A percentile compares a stretch with the other conserved stretches of the same genome.
These are phyloP conservation scores for Epistrophe grossulariae DNA, from an alignment of 2,888 invertebrate species.

Conservation along the genomic window DNA sequence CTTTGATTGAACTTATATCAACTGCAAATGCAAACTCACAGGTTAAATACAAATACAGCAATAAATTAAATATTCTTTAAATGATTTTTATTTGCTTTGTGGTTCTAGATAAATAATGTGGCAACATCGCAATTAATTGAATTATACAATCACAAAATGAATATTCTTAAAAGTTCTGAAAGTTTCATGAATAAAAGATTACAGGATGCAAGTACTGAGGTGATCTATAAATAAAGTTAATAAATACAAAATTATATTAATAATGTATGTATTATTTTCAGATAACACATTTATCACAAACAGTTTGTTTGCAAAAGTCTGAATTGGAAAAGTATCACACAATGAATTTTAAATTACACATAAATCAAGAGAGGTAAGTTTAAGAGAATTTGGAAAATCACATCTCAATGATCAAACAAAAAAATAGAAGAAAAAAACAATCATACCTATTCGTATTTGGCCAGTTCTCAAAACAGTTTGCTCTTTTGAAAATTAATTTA, in stretches of 20 bases:
- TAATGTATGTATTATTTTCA: conserved; percentile 58
- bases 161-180: conserved; percentile 79
- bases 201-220: conserved; percentile 80
- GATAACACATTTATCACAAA: conserved; percentile 80
- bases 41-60: conserved; percentile 7
- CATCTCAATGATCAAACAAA: neutral
- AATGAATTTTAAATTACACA: conserved; percentile 82
- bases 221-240: conserved; percentile 28
- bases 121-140: conserved; percentile 83
- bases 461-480: too few relatives aligned
- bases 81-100: neutral
- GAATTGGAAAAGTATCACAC: conserved; percentile 81
- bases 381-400: neutral
- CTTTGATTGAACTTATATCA: conserved; percentile 79
- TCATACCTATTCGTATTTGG: too few relatives aligned
- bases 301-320: conserved; percentile 80
- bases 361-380: conserved; percentile 81
- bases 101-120: conserved; percentile 78
- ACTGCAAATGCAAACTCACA: conserved; percentile 80
- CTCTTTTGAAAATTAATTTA: too few relatives aligned
- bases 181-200: conserved; percentile 79
- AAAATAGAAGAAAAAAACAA: too few relatives aligned
- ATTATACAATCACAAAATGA: conserved; percentile 82
- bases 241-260: neutral
- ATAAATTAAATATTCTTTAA: neutral